phyloP scores from a whole-genome alignment of 2,797 vertebrate genomes.

The Sebastes melanostomus region DNA sequence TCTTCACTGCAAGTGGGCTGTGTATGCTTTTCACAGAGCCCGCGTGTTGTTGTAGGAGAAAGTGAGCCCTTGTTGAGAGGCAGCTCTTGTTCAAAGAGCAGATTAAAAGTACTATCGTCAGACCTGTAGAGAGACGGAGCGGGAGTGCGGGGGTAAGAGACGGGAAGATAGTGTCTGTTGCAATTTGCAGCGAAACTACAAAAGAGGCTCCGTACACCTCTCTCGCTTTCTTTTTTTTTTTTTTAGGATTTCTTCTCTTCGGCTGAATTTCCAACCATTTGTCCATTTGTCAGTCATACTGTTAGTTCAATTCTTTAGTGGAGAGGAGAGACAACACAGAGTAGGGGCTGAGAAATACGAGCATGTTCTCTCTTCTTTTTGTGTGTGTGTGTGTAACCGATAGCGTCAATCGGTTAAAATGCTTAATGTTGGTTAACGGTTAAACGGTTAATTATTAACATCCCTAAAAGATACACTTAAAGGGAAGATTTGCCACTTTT shows the following conservation, averaged over 20 bases:
- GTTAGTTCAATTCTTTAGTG: background rate
- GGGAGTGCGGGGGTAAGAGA: background rate
- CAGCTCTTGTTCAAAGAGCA: slow-evolving; percentile 44
- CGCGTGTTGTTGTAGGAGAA: slow-evolving; percentile 27
- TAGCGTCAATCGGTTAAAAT: too few species aligned
- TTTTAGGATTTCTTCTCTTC: background rate
- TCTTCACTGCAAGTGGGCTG: slow-evolving; percentile 34
- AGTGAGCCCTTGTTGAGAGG: slow-evolving; percentile 39
- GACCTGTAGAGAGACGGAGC: slow-evolving; percentile 19
- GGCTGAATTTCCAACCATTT: background rate
- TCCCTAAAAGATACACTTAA: too few species aligned
- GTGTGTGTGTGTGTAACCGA: too few species aligned
- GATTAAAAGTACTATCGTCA: slow-evolving; percentile 41
- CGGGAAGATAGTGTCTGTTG: slow-evolving; percentile 10
- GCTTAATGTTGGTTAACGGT: too few species aligned
- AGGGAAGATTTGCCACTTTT: too few species aligned
- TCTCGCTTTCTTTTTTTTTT: background rate
- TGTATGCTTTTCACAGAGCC: slow-evolving; percentile 8
- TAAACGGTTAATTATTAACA: too few species aligned
- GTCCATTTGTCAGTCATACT: background rate
- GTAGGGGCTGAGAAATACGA: background rate
- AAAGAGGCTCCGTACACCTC: background rate
- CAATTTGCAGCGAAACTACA: background rate
- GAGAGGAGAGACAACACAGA: background rate
- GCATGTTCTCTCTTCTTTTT: too few species aligned